Base-by-base conservation (phyloP, 2,888 invertebrate species). In the Eupithecia exiguata region DNA sequence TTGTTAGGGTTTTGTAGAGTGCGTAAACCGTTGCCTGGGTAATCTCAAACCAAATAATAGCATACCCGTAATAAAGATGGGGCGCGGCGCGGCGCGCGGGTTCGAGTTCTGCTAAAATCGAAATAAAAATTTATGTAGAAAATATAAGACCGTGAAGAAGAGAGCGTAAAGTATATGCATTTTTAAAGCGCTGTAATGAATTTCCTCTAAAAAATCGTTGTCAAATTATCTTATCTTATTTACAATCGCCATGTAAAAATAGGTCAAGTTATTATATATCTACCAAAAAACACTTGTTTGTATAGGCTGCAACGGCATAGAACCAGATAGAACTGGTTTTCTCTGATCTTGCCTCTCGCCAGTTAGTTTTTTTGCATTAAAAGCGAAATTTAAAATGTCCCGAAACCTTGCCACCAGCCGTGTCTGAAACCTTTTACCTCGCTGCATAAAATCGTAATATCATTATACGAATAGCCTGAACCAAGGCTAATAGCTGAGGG, bases 391-490 rank as follows among this genome's bases (percentile, higher is more conserved):
- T 16, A 40, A 30, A 68, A 30, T 65, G 49, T 66, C 58, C 30
- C 62, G 21, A 40, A 5, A 25, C 62, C 67, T 1, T 16, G 2
- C 6, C 25, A 36, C 6, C 1, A 66, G 25, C 66, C 61, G 69
- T 69, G n/a, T 69, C 5, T 16, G 25, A 69, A 25, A 40, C 38
- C 46, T 40, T 63, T 72, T 71, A 71, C 75, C 73, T 72, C 70
- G 72, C 76, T 78, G 80, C 75, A 80, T 80, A 80, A 80, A 77
- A 80, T 76, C 46, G 77, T 77, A 76, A 80, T 80, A 79, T 75
- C 77, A 80, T 80, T 80, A 80, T 80, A 68, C 80, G 70, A 79
- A 75, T 71, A 76, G 76, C 73, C 77, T 78, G 80, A 78, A 76
- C 74, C 68, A 35, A 71, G 72, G 75, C 76, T 78, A 75, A 79